Percentiles rank a stretch among this genome's conserved stretches.
Evolutionary conservation across 1,140 invertebrate genomes (phyloP).

Genomic region (Chrysomallon squamiferum): DNA sequence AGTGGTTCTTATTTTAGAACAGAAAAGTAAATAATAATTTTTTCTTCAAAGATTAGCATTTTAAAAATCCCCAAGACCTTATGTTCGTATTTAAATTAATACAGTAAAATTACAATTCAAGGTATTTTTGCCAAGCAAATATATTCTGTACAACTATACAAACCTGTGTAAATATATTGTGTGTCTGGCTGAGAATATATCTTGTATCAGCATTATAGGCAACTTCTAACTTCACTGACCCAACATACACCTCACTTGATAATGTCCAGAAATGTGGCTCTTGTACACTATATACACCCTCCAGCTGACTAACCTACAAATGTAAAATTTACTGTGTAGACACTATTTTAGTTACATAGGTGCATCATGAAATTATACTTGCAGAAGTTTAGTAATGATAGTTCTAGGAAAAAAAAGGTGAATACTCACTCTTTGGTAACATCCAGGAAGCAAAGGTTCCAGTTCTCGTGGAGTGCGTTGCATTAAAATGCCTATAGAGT

Average conservation of each 20-base stretch:
- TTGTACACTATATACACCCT: constrained; percentile 69
- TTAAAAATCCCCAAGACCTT: too few relatives aligned
- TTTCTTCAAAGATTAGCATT: too few relatives aligned
- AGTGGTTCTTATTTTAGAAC: too few relatives aligned
- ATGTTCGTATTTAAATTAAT: too few relatives aligned
- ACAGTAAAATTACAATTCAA: too few relatives aligned
- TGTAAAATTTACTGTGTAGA: constrained; percentile 1
- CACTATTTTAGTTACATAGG: not conserved
- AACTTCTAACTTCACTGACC: constrained; percentile 92
- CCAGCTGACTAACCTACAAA: constrained; percentile 76
- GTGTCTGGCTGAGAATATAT: constrained; percentile 88
- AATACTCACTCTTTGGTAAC: constrained; percentile 81
- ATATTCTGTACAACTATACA: too few relatives aligned
- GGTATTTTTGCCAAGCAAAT: too few relatives aligned
- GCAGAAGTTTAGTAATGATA: too few relatives aligned
- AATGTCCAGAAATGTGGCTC: constrained; percentile 98
- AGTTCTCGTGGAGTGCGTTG: constrained; percentile 85
- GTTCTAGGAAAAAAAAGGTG: too few relatives aligned
- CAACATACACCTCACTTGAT: constrained; percentile 90
- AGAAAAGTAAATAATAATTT: too few relatives aligned
- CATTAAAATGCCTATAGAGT: constrained; percentile 89
- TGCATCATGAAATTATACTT: too few relatives aligned
- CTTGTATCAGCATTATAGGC: constrained; percentile 87
- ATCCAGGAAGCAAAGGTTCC: constrained; percentile 83
- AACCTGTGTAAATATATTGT: constrained; percentile 85